phyloP scores from a whole-genome alignment of 2,113 vertebrate genomes.

The Cathartes aura region DNA sequence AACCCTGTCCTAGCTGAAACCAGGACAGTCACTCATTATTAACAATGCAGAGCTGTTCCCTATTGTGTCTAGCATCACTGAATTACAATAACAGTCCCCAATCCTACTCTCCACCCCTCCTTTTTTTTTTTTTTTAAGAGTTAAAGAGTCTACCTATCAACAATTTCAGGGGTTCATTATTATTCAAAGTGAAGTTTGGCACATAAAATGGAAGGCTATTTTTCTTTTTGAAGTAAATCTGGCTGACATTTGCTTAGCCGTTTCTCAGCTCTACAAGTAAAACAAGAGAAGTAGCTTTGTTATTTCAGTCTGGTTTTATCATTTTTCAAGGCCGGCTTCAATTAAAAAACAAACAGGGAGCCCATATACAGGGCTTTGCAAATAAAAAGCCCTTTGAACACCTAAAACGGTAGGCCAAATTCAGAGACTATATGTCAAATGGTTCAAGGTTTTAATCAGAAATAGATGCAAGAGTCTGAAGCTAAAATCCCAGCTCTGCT shows the following conservation, averaged over 20 bases:
- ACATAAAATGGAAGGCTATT: neutral
- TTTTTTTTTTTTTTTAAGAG: neutral
- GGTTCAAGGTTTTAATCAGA: neutral
- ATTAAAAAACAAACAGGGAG: conserved; percentile 4
- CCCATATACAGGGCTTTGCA: neutral
- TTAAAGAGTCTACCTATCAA: neutral
- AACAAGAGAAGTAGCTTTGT: conserved; percentile 28
- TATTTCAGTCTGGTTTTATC: conserved; percentile 32
- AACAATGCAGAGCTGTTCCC: neutral
- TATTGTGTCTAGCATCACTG: neutral
- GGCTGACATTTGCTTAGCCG: neutral
- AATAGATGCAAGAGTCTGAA: neutral
- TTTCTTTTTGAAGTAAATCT: conserved; percentile 21
- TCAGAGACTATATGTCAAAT: neutral
- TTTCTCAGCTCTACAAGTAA: conserved; percentile 27
- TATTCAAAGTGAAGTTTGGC: neutral
- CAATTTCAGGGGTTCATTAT: neutral
- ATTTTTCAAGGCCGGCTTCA: neutral
- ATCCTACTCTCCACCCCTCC: fast-evolving
- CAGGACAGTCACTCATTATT: neutral
- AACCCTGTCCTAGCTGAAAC: no score
- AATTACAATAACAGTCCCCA: neutral
- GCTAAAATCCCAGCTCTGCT: neutral
- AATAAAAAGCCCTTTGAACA: neutral
- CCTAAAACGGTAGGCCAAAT: neutral